Evolutionary conservation across 53 echinoderm and acorn worm genomes (phyloP).

Genomic region (Apostichopus leukothele): DNA sequence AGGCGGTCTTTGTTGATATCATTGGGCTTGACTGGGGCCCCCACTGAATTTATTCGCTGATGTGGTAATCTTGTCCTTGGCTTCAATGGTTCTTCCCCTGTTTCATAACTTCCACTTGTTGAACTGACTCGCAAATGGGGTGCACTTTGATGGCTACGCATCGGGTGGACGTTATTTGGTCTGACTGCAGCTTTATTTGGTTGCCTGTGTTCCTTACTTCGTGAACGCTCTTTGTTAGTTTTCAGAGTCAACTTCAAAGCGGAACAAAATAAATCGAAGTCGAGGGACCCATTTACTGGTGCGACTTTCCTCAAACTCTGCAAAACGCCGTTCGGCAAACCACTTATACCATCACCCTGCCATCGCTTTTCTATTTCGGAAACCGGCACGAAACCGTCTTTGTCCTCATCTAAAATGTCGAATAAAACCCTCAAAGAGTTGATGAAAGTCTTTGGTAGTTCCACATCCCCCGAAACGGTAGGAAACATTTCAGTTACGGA

Average conservation of each 20-base stretch:
- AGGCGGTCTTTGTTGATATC: neutral
- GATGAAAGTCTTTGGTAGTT: conserved; percentile 83
- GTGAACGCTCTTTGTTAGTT: conserved; percentile 54
- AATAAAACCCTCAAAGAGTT: conserved; percentile 89
- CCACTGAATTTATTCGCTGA: neutral
- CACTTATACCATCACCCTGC: conserved; percentile 67
- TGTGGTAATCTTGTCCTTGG: conserved; percentile 50
- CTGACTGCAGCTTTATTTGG: conserved; percentile 85
- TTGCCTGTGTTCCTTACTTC: conserved; percentile 64
- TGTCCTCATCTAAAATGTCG: conserved; percentile 95
- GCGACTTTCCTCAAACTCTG: conserved; percentile 71
- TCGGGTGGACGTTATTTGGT: conserved; percentile 83
- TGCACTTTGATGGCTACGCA: conserved; percentile 70
- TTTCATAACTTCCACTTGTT: neutral
- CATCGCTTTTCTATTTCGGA: conserved; percentile 82
- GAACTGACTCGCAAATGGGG: conserved; percentile 35
- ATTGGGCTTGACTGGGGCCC: neutral
- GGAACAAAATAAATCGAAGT: conserved; percentile 86
- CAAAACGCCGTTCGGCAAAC: conserved; percentile 77
- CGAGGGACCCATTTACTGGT: conserved; percentile 74
- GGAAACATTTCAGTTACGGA: conserved; percentile 7
- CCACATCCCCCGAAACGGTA: conserved; percentile 45
- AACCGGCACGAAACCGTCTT: conserved; percentile 71
- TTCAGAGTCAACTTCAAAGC: conserved; percentile 78
- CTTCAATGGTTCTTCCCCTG: neutral